Evolutionary conservation across 2,888 invertebrate species (phyloP).

Genomic region (Pyrochroa serraticornis): DNA sequence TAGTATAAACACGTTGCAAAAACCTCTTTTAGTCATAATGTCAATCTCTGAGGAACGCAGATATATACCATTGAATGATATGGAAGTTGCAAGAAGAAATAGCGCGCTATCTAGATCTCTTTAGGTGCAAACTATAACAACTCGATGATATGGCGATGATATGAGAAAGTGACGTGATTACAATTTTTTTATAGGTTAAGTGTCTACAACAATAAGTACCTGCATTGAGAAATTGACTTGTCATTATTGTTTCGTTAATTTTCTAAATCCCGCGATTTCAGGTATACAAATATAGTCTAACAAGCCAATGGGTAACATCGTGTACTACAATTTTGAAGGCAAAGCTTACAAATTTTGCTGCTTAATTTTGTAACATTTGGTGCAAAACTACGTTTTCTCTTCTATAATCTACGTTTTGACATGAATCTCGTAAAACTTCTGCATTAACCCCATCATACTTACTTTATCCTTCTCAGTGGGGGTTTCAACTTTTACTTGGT

Average conservation of each 20-base stretch:
- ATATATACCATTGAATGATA: conserved; percentile 3
- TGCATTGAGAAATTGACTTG: conserved; percentile 33
- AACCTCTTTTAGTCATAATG: conserved; percentile 23
- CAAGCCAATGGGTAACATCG: conserved; percentile 10
- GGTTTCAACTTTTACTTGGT: conserved; percentile 70
- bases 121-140: conserved; percentile 7
- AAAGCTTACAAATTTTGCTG: conserved; percentile 31
- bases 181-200: background rate
- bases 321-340: conserved; percentile 23
- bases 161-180: conserved; percentile 13
- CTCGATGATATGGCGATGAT: conserved; percentile 13
- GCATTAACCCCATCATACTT: conserved; percentile 73
- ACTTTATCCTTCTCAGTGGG: conserved; percentile 74
- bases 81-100: conserved; percentile 6
- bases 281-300: conserved; percentile 8
- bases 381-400: conserved; percentile 22
- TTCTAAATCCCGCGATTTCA: background rate
- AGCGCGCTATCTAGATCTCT: background rate
- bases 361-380: conserved; percentile 32
- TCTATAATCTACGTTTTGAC: conserved; percentile 62
- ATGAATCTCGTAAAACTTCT: conserved; percentile 71
- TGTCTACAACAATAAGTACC: conserved; percentile 10
- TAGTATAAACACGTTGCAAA: conserved; percentile 25
- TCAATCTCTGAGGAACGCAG: conserved; percentile 24
- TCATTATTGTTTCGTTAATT: conserved; percentile 10